These are phyloP conservation scores for Peucedramus taeniatus DNA, from an alignment of 2,113 vertebrate species.

Conservation along the genomic window DNA sequence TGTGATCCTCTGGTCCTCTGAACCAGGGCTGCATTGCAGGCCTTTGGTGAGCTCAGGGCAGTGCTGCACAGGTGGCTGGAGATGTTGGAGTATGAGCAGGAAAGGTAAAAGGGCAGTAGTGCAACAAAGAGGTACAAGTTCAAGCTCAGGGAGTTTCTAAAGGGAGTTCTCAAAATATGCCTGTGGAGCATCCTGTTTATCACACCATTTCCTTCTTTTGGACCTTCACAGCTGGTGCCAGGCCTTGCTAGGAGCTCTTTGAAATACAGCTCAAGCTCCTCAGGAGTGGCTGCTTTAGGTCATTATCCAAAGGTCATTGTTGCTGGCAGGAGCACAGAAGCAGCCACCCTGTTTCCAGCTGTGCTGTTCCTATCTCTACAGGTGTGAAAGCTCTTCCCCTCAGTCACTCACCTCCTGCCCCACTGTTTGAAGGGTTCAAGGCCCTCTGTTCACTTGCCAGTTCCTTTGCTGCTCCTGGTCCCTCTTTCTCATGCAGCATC, in stretches of 20 bases:
- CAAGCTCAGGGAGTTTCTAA: not conserved
- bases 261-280: not conserved
- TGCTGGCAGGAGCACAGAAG: not conserved
- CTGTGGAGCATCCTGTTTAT: not conserved
- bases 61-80: not conserved
- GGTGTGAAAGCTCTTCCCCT: not conserved
- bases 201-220: not conserved
- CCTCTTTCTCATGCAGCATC: not conserved
- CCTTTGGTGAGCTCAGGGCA: not conserved
- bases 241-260: not conserved
- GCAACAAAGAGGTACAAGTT: not conserved
- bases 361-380: not conserved
- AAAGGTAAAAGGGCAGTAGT: not conserved
- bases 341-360: not conserved
- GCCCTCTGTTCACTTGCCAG: not conserved
- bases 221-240: not conserved
- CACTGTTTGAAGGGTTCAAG: not conserved
- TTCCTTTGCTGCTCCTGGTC: not conserved
- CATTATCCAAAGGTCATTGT: not conserved
- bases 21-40: not conserved
- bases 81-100: not conserved
- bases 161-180: not conserved
- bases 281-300: not conserved
- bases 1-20: not conserved
- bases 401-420: not conserved